These are phyloP conservation scores for Drosophila rufa DNA, from an alignment of 1,140 invertebrate genomes.

Conservation along the genomic window DNA sequence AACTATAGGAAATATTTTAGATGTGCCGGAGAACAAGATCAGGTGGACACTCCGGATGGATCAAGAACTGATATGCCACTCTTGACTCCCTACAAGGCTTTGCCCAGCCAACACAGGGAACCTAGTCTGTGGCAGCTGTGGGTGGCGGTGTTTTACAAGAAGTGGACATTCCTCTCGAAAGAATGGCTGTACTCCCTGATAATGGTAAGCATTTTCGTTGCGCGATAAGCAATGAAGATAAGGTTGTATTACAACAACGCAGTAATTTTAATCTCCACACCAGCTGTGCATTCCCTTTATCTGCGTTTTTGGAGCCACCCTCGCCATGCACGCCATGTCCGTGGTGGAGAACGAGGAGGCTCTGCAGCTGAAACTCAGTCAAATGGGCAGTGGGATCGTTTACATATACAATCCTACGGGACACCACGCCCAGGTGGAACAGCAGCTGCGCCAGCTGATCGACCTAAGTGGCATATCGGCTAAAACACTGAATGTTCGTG, in stretches of 20 bases:
- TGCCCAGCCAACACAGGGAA: slow-evolving; percentile 11
- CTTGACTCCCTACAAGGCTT: slow-evolving; percentile 48
- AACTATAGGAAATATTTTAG: slow-evolving; percentile 26
- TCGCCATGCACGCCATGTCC: slow-evolving; percentile 66
- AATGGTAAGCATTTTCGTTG: slow-evolving; percentile 59
- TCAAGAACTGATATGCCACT: slow-evolving; percentile 37
- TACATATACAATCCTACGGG: slow-evolving; percentile 66
- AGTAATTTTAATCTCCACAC: not conserved
- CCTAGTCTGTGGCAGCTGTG: slow-evolving; percentile 52
- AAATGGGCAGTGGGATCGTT: slow-evolving; percentile 55
- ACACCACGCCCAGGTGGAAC: slow-evolving; percentile 52
- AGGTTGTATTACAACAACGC: not conserved
- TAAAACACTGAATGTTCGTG: slow-evolving; percentile 40
- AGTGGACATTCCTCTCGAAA: slow-evolving; percentile 67
- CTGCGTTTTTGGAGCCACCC: slow-evolving; percentile 43
- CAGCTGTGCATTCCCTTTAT: slow-evolving; percentile 59
- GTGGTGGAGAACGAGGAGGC: slow-evolving; percentile 57
- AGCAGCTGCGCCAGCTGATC: slow-evolving; percentile 60
- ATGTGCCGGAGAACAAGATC: slow-evolving; percentile 68
- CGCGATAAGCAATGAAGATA: not conserved
- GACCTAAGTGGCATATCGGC: slow-evolving; percentile 47
- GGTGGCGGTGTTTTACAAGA: slow-evolving; percentile 78
- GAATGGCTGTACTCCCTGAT: slow-evolving; percentile 61
- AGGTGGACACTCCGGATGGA: slow-evolving; percentile 67
- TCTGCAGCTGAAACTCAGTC: slow-evolving; percentile 51